Base-by-base conservation (phyloP, 2,888 invertebrate genomes). In the Phengaris arion region DNA sequence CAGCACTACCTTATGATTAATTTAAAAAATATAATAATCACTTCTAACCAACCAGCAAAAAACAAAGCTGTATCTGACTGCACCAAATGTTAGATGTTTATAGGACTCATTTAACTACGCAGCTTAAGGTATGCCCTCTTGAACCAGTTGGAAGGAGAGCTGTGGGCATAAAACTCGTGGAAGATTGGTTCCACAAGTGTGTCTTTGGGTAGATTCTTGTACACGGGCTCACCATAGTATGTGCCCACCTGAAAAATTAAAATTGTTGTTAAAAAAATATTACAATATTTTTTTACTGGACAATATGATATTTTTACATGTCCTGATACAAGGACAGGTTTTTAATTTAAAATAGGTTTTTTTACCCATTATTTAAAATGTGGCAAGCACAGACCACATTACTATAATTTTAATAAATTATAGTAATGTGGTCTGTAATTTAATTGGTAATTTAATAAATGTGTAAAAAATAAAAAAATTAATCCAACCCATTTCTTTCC, bases 141-240 rank as follows among this genome's bases (percentile, higher is more conserved):
- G 78, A 85, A 90, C 85, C 92, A 93, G 0, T 94, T 94, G 68
- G 87, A 89, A 74, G 93, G 92, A 74, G 93, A 88, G 10, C 94
- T 81, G 85, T 97, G 97, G 1, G 94, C 95, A 82, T 96, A 97
- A 88, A 95, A 97, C 85, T 98, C 98, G 74, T 94, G 92, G 86
- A 94, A 94, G 74, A 87, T 89, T 0, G 97, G 97, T 57, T 95
- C 93, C 2, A 96, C 86, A 46, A 96, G 94, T 2, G 94, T 92
- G 81, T 96, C 96, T 74, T 94, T 89, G 0, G 95, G 94, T 57
- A 95, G 79, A 0, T 96, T 96, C 82, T 96, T 95, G 93, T 94
- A 99, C 12, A 98, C 90, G 46, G 96, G 96, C 85, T 97, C 96
- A 6, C 98, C 98, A 81, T 96, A 98, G 89, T 95, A 97, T 2